Conservation (phyloP, 2,113 vertebrate species). For the Excalfactoria chinensis region DNA sequence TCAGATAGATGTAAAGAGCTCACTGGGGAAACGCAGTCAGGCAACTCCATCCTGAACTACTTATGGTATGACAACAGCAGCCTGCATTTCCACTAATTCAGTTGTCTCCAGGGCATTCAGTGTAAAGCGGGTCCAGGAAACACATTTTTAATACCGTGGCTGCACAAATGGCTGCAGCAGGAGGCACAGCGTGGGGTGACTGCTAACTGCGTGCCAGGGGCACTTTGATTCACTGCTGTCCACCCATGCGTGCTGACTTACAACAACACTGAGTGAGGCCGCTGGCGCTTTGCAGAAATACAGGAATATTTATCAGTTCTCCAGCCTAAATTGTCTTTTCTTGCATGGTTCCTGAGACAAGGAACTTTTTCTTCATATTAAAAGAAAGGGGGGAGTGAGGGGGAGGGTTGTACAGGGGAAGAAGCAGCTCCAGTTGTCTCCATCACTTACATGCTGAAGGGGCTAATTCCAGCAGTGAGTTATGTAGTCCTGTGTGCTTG, state of each 20-base stretch:
- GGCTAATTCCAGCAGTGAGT: not conserved
- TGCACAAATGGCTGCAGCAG: not conserved
- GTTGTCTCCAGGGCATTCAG: not conserved
- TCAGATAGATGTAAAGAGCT: not conserved
- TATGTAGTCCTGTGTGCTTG: accelerated
- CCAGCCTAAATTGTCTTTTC: not conserved
- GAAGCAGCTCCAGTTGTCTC: not conserved
- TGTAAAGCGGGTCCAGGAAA: not conserved
- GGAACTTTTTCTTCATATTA: not conserved
- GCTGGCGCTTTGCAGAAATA: not conserved
- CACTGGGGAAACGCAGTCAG: not conserved
- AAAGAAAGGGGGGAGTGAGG: too few relatives aligned
- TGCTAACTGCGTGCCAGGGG: not conserved
- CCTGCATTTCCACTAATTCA: not conserved
- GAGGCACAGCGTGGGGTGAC: not conserved
- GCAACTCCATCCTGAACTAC: not conserved
- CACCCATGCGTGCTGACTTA: not conserved
- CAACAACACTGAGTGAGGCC: not conserved
- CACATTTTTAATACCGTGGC: not conserved
- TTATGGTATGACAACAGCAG: not conserved
- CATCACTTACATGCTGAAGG: not conserved
- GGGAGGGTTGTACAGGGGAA: not conserved
- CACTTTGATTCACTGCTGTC: not conserved
- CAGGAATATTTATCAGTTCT: not conserved
- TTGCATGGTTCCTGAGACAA: not conserved